phyloP scores from a whole-genome alignment of 2,888 invertebrate species.

The Tenthredo distinguenda region DNA sequence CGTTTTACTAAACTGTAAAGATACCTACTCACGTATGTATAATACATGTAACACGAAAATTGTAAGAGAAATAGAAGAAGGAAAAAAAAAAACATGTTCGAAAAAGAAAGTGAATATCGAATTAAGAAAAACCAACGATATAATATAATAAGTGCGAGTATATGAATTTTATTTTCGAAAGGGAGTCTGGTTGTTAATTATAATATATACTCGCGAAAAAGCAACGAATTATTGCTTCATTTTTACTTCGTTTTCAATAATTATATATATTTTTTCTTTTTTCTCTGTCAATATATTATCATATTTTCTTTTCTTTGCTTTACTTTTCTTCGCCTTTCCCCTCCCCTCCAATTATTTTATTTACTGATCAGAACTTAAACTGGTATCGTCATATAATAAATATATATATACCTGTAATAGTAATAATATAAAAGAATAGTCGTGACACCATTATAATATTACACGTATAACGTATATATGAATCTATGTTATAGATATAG shows the following conservation, averaged over 20 bases:
- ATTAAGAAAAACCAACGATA: not conserved
- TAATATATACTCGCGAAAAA: not conserved
- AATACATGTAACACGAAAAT: not conserved
- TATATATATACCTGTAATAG: not conserved
- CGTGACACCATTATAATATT: not conserved
- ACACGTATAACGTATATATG: not conserved
- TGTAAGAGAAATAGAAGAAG: not conserved
- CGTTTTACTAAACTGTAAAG: not conserved
- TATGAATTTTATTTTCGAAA: not conserved
- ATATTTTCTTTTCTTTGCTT: not conserved
- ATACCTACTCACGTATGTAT: not conserved
- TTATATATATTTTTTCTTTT: not conserved
- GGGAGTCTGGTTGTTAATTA: not conserved
- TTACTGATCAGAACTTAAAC: not conserved
- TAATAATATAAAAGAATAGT: not conserved
- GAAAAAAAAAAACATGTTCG: not conserved
- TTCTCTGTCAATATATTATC: not conserved
- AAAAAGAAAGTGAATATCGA: not conserved
- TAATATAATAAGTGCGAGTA: not conserved
- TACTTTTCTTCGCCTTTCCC: not conserved
- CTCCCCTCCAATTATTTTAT: not conserved
- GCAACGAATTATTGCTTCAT: not conserved
- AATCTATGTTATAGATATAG: not conserved
- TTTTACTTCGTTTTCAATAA: constrained; percentile 9
- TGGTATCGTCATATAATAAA: not conserved